These are phyloP conservation scores for Harpagifer antarcticus DNA, from an alignment of 2,797 vertebrate species.

Conservation along the genomic window DNA sequence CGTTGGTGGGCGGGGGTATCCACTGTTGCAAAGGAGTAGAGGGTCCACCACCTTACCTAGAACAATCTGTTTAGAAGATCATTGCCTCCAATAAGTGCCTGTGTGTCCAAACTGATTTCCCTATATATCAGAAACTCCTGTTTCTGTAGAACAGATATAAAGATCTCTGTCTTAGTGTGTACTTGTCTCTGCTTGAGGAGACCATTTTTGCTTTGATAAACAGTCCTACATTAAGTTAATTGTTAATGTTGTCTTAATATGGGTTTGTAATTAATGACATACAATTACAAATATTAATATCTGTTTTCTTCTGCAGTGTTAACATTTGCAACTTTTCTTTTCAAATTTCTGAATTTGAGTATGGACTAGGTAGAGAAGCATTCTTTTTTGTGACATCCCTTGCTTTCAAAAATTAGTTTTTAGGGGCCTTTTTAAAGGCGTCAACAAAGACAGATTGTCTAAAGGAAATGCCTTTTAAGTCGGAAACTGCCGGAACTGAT, in stretches of 20 bases:
- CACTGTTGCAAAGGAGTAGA: conserved; percentile 12
- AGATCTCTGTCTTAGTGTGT: neutral
- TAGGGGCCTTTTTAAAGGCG: no score
- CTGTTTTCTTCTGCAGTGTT: no score
- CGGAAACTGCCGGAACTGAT: conserved; percentile 3
- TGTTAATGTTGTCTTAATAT: neutral
- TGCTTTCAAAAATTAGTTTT: no score
- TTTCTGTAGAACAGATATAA: neutral
- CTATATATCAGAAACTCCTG: neutral
- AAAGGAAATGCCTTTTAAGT: no score
- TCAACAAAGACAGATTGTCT: no score
- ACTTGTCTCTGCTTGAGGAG: conserved; percentile 6
- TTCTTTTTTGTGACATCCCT: no score
- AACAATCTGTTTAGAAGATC: neutral
- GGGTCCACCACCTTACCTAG: neutral
- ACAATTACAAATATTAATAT: no score
- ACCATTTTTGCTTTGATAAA: neutral
- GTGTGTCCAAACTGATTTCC: neutral
- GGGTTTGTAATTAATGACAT: neutral
- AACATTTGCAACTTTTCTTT: no score
- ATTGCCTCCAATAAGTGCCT: neutral
- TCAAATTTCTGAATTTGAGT: no score
- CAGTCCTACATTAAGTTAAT: neutral
- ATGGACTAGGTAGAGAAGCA: no score
- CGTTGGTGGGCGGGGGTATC: conserved; percentile 50